Conservation (phyloP, 2,888 invertebrate species). For the Drosophila nigricruria region DNA sequence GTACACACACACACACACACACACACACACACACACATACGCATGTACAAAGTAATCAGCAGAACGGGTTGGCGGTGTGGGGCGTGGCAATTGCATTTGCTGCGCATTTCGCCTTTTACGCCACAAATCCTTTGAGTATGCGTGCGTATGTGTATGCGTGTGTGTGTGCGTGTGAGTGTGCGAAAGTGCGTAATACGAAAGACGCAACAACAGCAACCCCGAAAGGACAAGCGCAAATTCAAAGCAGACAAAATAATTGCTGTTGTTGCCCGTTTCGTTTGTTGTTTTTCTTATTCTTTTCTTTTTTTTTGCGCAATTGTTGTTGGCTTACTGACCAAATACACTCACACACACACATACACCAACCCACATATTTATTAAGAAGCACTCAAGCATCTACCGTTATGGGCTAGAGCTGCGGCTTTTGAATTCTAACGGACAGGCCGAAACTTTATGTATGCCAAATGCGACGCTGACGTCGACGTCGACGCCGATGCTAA, state of each 20-base stretch:
- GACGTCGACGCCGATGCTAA: constrained; percentile 14
- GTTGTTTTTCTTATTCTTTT: constrained; percentile 19
- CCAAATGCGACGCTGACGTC: constrained; percentile 40
- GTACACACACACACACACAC: constrained; percentile 25
- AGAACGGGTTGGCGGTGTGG: constrained; percentile 45
- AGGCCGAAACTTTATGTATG: constrained; percentile 53
- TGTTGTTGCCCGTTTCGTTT: constrained; percentile 23
- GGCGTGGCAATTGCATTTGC: constrained; percentile 78
- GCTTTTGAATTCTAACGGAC: constrained; percentile 35
- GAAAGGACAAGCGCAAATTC: constrained; percentile 22
- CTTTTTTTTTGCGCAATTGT: constrained; percentile 49
- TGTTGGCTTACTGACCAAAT: constrained; percentile 69
- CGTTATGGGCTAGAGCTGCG: constrained; percentile 28
- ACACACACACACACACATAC: constrained; percentile 27
- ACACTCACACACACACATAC: constrained; percentile 15
- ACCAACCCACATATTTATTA: neutral
- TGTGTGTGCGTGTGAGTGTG: constrained; percentile 22
- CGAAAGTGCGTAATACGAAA: constrained; percentile 65
- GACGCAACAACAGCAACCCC: constrained; percentile 48
- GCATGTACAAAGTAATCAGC: constrained; percentile 12
- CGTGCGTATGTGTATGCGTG: constrained; percentile 7
- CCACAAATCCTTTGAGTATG: constrained; percentile 44
- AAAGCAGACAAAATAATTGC: constrained; percentile 26
- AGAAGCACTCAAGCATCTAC: constrained; percentile 14
- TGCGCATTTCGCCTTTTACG: constrained; percentile 78